Percentiles rank a stretch among this genome's conserved stretches.
Evolutionary conservation across 2,888 invertebrate species (phyloP).

Genomic region (Chromoteleia sp.): DNA sequence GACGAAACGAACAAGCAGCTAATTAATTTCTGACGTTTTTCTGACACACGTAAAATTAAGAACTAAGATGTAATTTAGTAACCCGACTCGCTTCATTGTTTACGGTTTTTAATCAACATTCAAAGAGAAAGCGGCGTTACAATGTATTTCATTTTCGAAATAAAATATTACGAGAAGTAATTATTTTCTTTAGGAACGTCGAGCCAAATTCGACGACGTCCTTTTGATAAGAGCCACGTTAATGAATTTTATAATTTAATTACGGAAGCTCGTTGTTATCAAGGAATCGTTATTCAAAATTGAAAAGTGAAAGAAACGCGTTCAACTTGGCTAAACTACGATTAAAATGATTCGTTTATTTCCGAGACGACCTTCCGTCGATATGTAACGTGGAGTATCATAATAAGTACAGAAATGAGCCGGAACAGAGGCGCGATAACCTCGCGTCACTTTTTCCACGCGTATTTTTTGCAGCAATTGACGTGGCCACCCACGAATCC

Average conservation of each 20-base stretch:
- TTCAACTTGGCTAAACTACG: constrained; percentile 3
- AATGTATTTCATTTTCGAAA: too few relatives aligned
- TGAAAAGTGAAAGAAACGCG: too few relatives aligned
- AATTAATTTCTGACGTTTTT: constrained; percentile 65
- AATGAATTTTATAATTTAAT: too few relatives aligned
- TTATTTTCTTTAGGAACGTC: constrained; percentile 7
- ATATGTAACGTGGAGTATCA: constrained; percentile 31
- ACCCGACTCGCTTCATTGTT: constrained; percentile 33
- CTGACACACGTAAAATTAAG: constrained; percentile 56
- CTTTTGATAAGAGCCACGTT: background rate
- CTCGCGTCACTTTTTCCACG: constrained; percentile 41
- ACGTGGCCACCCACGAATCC: constrained; percentile 74
- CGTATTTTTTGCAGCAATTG: constrained; percentile 47
- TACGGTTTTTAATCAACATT: constrained; percentile 31
- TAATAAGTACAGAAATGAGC: constrained; percentile 14
- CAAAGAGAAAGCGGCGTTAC: constrained; percentile 25
- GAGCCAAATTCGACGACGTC: background rate
- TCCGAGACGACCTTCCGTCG: constrained; percentile 49
- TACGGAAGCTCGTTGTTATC: background rate
- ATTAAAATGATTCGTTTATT: constrained; percentile 45
- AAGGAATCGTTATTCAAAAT: background rate
- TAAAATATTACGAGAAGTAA: background rate
- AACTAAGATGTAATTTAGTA: constrained; percentile 50
- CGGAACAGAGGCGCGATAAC: constrained; percentile 32
- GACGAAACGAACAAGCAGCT: constrained; percentile 53